phyloP scores from a whole-genome alignment of 2,113 vertebrate species.

The Lasiurus cinereus region DNA sequence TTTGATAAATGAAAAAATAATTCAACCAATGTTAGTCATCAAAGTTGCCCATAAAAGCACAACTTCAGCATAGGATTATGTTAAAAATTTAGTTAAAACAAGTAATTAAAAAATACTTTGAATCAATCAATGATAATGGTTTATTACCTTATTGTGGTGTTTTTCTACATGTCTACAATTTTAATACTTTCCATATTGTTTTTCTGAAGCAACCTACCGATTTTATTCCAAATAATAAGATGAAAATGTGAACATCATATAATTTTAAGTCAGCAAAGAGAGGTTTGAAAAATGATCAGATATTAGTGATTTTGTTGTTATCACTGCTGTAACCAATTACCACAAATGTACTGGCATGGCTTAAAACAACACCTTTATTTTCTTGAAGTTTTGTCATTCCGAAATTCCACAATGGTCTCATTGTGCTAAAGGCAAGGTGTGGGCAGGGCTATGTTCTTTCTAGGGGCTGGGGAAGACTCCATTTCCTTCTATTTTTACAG shows the following conservation, averaged over 20 bases:
- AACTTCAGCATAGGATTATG: not conserved
- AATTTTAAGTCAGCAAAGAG: not conserved
- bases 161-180: not conserved
- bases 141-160: not conserved
- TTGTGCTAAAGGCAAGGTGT: not conserved
- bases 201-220: constrained; percentile 8
- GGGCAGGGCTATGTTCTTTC: not conserved
- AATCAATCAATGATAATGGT: not conserved
- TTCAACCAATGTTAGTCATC: not conserved
- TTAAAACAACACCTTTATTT: not conserved
- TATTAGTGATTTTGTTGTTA: not conserved
- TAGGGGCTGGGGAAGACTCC: too few relatives aligned
- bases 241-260: not conserved
- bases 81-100: not conserved
- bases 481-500: not conserved
- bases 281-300: not conserved
- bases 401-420: not conserved
- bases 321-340: not conserved
- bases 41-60: not conserved
- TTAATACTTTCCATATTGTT: not conserved
- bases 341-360: not conserved
- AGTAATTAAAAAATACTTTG: not conserved
- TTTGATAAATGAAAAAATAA: not conserved
- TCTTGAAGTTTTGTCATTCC: not conserved
- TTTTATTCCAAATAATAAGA: constrained; percentile 49